Base-by-base conservation (phyloP, 2,888 invertebrate species). In the Drosophila anomelani region DNA sequence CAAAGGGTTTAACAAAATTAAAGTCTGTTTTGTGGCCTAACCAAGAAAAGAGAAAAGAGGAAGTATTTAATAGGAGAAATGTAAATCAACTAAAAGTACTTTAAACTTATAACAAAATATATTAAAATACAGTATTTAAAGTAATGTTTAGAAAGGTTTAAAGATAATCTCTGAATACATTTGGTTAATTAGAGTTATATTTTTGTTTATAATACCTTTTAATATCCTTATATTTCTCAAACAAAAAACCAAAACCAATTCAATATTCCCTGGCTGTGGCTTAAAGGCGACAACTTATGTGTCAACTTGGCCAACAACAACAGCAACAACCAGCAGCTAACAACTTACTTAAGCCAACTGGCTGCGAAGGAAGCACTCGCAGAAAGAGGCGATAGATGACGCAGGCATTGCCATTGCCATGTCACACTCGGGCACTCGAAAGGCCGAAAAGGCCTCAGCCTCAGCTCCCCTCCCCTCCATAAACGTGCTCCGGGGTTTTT, bases 281-380 rank as follows among this genome's bases (percentile, higher is more conserved):
- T 83, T 76, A 75, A 79, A 79, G 84, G 86, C 81, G 89, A 76
- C 82, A 84, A 88, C 85, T 89, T 87, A 77, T 80, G 85, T 84
- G 78, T 80, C 80, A 78, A 74, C 70, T 51, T 32, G 20, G 34
- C 51, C 51, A 53, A 53, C 34, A 36, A 46, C 71, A 53, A 54
- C 46, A 23, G 4, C 44, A 23, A 51, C 71, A 53, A 54, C 46
- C 41, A 36, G 38, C 79, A 76, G 75, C 86, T 77, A 80, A 89
- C 85, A 88, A 85, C 85, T 89, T 85, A 87, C 82, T 87, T 77
- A 81, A 82, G 66, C 75, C 80, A 79, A 79, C 82, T 76, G 58
- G 71, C 57, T 51, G 17, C 44, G 55, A 62, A 44, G 53, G 63
- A 66, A 44, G 73, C 53, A 51, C 54, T 57, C 54, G 67, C 29